A percentile compares a stretch with the other conserved stretches of the same genome.
phyloP scores from a whole-genome alignment of 2,888 invertebrate species.

The Thereva nobilitata region DNA sequence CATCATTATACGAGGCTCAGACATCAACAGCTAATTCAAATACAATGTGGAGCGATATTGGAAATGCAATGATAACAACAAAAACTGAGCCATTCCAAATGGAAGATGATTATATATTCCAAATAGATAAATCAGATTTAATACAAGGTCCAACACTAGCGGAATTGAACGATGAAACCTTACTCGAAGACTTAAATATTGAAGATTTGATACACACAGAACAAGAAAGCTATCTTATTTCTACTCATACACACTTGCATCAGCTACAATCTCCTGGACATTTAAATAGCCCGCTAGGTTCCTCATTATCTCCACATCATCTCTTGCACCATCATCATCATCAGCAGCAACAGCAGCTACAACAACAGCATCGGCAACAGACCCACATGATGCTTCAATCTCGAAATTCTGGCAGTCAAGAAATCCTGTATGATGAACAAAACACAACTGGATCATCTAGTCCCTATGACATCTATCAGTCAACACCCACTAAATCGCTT shows the following conservation, averaged over 20 bases:
- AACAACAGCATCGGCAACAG: constrained; percentile 42
- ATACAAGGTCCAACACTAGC: constrained; percentile 82
- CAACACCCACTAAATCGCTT: constrained; percentile 55
- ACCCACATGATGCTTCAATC: constrained; percentile 38
- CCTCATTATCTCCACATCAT: constrained; percentile 39
- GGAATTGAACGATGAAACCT: constrained; percentile 81
- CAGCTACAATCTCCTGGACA: constrained; percentile 47
- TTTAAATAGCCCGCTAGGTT: constrained; percentile 47
- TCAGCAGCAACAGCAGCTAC: constrained; percentile 44
- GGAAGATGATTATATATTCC: constrained; percentile 88
- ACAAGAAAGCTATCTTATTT: constrained; percentile 30
- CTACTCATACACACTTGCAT: constrained; percentile 43
- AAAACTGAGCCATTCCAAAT: constrained; percentile 70
- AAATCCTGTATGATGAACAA: constrained; percentile 44
- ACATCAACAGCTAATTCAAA: constrained; percentile 52
- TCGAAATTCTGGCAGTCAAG: constrained; percentile 41
- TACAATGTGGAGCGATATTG: constrained; percentile 58
- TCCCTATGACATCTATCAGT: constrained; percentile 57
- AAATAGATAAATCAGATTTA: constrained; percentile 84
- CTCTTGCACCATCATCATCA: constrained; percentile 46
- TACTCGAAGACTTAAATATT: constrained; percentile 80
- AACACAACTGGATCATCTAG: constrained; percentile 52
- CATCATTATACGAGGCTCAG: constrained; percentile 49
- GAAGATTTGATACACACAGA: constrained; percentile 67
- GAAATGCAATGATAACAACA: constrained; percentile 57